Evolutionary conservation across 2,797 vertebrate genomes (phyloP).

Genomic region (Hypotaenidia okinawae): DNA sequence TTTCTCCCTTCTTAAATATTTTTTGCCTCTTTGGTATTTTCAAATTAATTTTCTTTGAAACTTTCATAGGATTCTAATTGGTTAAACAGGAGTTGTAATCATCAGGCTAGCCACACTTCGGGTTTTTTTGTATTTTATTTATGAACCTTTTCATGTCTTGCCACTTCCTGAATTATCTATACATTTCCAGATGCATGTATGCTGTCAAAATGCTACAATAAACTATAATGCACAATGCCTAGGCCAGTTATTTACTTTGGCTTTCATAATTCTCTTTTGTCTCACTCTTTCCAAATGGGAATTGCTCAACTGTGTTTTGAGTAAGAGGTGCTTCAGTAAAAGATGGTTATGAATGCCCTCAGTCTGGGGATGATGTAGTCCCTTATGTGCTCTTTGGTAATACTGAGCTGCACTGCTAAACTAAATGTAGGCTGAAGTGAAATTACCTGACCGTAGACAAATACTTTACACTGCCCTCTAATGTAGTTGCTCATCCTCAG

Average conservation of each 20-base stretch:
- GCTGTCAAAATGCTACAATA: background rate
- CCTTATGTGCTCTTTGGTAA: background rate
- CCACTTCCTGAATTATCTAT: background rate
- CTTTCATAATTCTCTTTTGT: background rate
- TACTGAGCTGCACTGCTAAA: background rate
- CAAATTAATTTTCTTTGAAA: background rate
- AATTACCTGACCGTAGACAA: background rate
- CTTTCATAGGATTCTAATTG: background rate
- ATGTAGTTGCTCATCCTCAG: background rate
- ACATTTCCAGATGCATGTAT: background rate
- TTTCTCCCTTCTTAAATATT: background rate
- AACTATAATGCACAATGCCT: background rate
- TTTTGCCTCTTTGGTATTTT: background rate
- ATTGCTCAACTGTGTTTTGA: background rate
- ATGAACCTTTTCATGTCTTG: background rate
- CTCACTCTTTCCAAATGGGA: background rate
- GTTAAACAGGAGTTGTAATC: background rate
- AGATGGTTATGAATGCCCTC: background rate
- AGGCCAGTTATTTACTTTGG: background rate
- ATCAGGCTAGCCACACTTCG: rapidly evolving
- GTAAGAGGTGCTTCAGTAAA: background rate
- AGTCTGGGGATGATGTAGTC: background rate
- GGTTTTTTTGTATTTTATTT: background rate
- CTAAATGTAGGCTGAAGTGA: background rate
- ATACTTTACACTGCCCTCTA: background rate